These are phyloP conservation scores for Pomatorhinus ruficollis DNA, from an alignment of 2,113 vertebrate genomes.

Conservation along the genomic window DNA sequence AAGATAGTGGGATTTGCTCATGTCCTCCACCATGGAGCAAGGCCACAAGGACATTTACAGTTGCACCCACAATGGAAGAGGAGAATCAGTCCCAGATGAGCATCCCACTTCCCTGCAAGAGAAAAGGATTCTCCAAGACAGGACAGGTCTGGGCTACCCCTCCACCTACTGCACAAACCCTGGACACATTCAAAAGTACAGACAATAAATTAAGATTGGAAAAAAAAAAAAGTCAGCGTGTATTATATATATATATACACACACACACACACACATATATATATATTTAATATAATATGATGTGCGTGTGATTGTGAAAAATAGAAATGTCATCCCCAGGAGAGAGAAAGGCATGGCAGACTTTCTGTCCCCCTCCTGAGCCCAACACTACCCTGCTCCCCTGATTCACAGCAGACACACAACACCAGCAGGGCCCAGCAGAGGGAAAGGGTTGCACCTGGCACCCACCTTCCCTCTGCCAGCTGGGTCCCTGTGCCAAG, in stretches of 20 bases:
- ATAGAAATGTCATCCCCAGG: slow-evolving; percentile 25
- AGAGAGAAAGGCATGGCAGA: slow-evolving; percentile 22
- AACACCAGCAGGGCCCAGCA: background rate
- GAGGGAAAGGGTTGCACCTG: background rate
- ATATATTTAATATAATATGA: slow-evolving; percentile 5
- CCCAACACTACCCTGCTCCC: background rate
- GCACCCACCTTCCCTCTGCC: slow-evolving; percentile 2
- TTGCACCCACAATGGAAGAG: background rate
- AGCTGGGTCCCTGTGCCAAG: background rate
- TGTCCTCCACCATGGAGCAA: slow-evolving; percentile 9
- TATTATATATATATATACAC: background rate
- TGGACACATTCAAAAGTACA: slow-evolving; percentile 52
- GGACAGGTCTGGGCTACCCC: slow-evolving; percentile 13
- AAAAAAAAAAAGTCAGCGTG: background rate
- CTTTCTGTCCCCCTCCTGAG: background rate
- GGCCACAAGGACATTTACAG: background rate
- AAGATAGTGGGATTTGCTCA: background rate
- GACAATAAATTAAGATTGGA: slow-evolving; percentile 62
- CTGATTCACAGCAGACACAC: slow-evolving; percentile 1
- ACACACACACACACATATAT: background rate
- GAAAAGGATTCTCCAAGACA: slow-evolving; percentile 6
- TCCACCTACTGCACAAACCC: slow-evolving; percentile 56
- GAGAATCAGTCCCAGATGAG: background rate
- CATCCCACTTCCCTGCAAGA: background rate
- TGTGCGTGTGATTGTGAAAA: slow-evolving; percentile 53